Conservation (phyloP, 2,888 invertebrate species). For the Dysmachus trigonus region DNA sequence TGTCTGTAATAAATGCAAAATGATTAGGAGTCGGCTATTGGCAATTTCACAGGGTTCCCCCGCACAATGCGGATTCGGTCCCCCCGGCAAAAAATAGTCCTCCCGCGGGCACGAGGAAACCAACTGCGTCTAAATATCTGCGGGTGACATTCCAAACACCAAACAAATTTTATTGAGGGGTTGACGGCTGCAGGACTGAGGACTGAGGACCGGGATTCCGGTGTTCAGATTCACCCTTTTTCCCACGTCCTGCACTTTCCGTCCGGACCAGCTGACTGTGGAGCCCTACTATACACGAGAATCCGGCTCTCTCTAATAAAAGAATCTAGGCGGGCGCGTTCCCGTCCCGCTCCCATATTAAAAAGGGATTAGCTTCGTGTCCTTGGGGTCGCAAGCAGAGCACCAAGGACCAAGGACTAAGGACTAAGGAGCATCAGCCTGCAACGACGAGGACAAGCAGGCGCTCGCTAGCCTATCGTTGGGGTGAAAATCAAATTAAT, state of each 20-base stretch:
- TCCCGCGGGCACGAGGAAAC: conserved; percentile 36
- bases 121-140: conserved; percentile 58
- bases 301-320: conserved; percentile 14
- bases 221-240: conserved; percentile 7
- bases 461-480: not conserved
- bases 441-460: conserved; percentile 41
- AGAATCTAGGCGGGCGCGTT: not conserved
- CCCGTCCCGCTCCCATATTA: conserved; percentile 50
- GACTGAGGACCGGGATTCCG: not conserved
- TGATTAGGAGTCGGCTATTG: conserved; percentile 45
- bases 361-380: conserved; percentile 55
- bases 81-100: conserved; percentile 39
- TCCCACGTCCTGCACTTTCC: conserved; percentile 15
- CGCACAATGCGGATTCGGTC: conserved; percentile 18
- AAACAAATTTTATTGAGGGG: conserved; percentile 62
- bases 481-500: conserved; percentile 49
- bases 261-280: conserved; percentile 42
- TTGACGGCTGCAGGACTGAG: conserved; percentile 36
- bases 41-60: conserved; percentile 46
- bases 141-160: conserved; percentile 64
- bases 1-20: conserved; percentile 40
- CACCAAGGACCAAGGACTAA: no score
- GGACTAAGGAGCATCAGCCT: not conserved
- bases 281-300: conserved; percentile 6
- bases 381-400: conserved; percentile 45